These are phyloP conservation scores for Saccostrea echinata DNA, from an alignment of 1,140 invertebrate species.

Conservation along the genomic window DNA sequence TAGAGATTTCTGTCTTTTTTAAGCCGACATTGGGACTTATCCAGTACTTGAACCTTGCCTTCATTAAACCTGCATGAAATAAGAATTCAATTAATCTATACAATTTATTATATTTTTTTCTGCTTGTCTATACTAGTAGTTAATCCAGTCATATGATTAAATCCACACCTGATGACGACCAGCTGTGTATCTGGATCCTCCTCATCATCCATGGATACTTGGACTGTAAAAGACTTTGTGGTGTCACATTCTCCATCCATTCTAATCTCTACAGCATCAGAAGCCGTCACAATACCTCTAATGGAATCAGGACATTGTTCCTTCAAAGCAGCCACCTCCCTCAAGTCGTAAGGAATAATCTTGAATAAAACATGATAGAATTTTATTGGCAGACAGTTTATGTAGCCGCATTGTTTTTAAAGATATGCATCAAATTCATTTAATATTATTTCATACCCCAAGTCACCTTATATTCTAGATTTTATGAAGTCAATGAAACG, in stretches of 20 bases:
- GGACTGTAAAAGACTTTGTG: constrained; percentile 36
- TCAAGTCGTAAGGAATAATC: constrained; percentile 47
- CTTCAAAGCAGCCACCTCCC: constrained; percentile 18
- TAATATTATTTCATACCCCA: no score
- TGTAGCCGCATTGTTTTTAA: no score
- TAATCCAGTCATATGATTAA: no score
- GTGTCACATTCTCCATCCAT: constrained; percentile 26
- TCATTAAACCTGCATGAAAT: constrained; percentile 37
- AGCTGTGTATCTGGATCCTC: constrained; percentile 40
- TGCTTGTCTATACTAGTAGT: no score
- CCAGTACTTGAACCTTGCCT: constrained; percentile 51
- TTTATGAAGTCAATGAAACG: no score
- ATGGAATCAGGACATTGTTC: constrained; percentile 43
- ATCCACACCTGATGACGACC: constrained; percentile 49
- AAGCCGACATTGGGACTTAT: constrained; percentile 57
- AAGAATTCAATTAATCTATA: neutral
- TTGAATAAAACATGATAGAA: neutral
- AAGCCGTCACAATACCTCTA: constrained; percentile 44
- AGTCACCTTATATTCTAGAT: no score
- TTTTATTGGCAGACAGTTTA: no score
- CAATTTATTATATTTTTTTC: no score
- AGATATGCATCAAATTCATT: no score
- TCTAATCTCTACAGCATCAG: constrained; percentile 49
- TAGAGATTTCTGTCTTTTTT: constrained; percentile 33
- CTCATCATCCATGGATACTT: constrained; percentile 40